Base-by-base conservation (phyloP, 2,113 vertebrate species). In the Chelonoidis abingdonii region DNA sequence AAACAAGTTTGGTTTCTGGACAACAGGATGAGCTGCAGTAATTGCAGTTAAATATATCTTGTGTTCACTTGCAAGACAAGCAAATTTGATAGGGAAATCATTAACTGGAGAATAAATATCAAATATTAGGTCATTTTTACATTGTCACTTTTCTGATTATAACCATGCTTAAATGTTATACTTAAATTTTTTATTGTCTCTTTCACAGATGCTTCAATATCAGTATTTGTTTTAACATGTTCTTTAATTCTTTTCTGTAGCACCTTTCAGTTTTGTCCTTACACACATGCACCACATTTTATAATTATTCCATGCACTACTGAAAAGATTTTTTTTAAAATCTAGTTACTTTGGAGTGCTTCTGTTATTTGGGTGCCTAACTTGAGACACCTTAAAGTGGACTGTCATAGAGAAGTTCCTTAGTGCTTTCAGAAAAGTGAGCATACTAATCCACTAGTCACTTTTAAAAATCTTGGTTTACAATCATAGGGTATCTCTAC, bases 361-460 rank as follows among this genome's bases (percentile, higher is more conserved):
- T 82, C 25, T 52, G 25, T 72, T 38, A n/a, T 38, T 10, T 22
- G 72, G 85, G 38, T 35, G 87, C 91, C 78, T 52, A 84, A 87
- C 31, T 85, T 84, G 21, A 0, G 1, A 84, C 13, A 38, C 35
- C 79, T 69, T 44, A 75, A 85, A 89, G 53, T 93, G 89, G 80
- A 78, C 93, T 93, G 47, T 87, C 80, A 81, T 89, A 96, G 94
- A 59, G 79, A 83, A 89, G 91, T 80, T 56, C 54, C 84, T 84
- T 80, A 89, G 47, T 84, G 54, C 87, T 72, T 82, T 72, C 54
- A 22, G 12, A 84, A 89, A 86, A 27, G 82, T 35, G 79, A 85
- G 69, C 11, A 88, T 54, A 24, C 82, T 91, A 91, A 95, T 93
- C 87, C 89, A 95, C 3, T 88, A 90, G 96, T 12, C 89, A 89